Percentiles rank a stretch among this genome's conserved stretches.
phyloP scores from a whole-genome alignment of 2,797 vertebrate species.

The Odontamblyopus rebecca region DNA sequence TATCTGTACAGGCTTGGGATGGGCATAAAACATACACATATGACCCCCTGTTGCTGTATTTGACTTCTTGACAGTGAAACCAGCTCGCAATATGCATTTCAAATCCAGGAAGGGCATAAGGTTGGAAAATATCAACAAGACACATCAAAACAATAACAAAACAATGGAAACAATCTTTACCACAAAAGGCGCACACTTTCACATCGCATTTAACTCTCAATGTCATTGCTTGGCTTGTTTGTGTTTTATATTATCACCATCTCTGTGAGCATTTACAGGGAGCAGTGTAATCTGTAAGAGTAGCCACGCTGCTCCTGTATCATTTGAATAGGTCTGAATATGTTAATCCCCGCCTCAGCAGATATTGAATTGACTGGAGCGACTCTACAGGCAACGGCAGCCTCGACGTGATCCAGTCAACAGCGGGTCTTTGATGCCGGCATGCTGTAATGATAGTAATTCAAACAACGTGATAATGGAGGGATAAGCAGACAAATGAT shows the following conservation, averaged over 20 bases:
- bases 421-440: slow-evolving; percentile 65
- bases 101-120: slow-evolving; percentile 13
- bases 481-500: slow-evolving; percentile 73
- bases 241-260: slow-evolving; percentile 52
- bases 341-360: slow-evolving; percentile 70
- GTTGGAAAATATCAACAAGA: slow-evolving; percentile 1
- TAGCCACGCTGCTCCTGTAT: slow-evolving; percentile 60
- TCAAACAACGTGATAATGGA: slow-evolving; percentile 73
- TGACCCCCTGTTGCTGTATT: not conserved
- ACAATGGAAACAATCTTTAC: slow-evolving; percentile 35
- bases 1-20: not conserved
- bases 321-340: slow-evolving; percentile 72
- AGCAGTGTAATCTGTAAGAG: slow-evolving; percentile 67
- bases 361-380: slow-evolving; percentile 66
- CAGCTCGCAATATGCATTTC: not conserved
- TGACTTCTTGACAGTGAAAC: not conserved
- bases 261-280: slow-evolving; percentile 64
- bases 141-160: slow-evolving; percentile 16
- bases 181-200: slow-evolving; percentile 32
- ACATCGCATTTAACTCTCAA: slow-evolving; percentile 54
- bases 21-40: not conserved
- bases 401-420: slow-evolving; percentile 51
- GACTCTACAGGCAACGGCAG: slow-evolving; percentile 64
- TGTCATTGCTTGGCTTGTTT: slow-evolving; percentile 59
- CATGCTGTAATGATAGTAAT: slow-evolving; percentile 76